Base-by-base conservation (phyloP, 2,888 invertebrate species). In the Drosophila atroscutellata region DNA sequence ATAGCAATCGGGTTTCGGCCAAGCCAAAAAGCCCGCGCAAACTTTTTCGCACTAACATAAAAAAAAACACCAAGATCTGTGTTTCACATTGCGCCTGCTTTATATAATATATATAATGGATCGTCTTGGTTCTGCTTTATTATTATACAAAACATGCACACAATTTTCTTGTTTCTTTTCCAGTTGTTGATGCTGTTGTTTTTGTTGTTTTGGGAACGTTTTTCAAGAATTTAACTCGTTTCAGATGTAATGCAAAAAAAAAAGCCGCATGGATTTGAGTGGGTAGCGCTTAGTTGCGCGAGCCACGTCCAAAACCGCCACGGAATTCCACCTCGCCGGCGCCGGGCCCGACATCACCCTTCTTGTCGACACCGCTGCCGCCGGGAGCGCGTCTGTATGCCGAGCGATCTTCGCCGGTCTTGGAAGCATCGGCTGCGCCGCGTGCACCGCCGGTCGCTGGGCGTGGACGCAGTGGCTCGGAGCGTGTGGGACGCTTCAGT, bases 331-430 rank as follows among this genome's bases (percentile, higher is more conserved):
- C 95, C 93, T 96, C 96, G 81, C 96, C 97, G 70, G 97, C 96
- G 80, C 99, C 99, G 90, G 98, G 97, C 81, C 99, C 99, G 90
- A 98, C 99, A 94, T 99, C 99, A 75, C 97, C 97, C 94, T 98
- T 98, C 94, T 99, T 99, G 93, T 99, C 99, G 70, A 95, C 94
- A 55, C 95, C 95, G 75, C 95, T 94, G 61, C 95, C 95, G 20
- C 96, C 96, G 20, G 95, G 95, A 28, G 96, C 96, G 68, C 97
- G 95, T 92, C 98, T 95, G 94, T 98, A 98, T 15, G 96, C 96
- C 9, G 96, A 95, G 73, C 98, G 95, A 93, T 98, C 98, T 92
- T 97, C 97, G 0, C 96, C 95, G 4, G 96, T 95, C 91, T 97
- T 95, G 8, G 95, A 94, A 51, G 94, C 94, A 91, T 97, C 96